Percentiles rank a stretch among this genome's conserved stretches.
phyloP scores from a whole-genome alignment of 2,888 invertebrate genomes.

The Eumerus sabulonum region DNA sequence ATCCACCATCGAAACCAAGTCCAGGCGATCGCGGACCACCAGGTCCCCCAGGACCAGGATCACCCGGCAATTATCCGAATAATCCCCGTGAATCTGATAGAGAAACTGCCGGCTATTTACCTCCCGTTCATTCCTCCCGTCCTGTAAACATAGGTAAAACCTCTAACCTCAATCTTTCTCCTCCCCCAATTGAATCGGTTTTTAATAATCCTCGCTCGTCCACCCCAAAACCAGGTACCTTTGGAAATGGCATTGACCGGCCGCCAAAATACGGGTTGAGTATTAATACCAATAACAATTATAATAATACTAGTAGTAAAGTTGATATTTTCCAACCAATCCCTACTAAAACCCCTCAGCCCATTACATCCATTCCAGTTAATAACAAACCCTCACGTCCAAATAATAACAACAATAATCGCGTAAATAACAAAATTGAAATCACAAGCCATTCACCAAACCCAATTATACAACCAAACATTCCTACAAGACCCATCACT shows the following conservation, averaged over 20 bases:
- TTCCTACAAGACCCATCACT: no score
- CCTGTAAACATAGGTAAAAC: slow-evolving; percentile 66
- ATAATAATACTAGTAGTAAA: slow-evolving; percentile 63
- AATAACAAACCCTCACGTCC: slow-evolving; percentile 29
- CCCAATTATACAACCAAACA: not conserved
- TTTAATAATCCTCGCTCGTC: slow-evolving; percentile 70
- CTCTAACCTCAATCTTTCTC: slow-evolving; percentile 65
- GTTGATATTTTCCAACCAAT: slow-evolving; percentile 23
- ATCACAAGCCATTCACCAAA: slow-evolving; percentile 55
- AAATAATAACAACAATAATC: slow-evolving; percentile 49
- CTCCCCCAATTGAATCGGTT: slow-evolving; percentile 70
- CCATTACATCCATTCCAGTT: slow-evolving; percentile 43
- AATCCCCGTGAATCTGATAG: slow-evolving; percentile 75
- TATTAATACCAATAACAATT: slow-evolving; percentile 70
- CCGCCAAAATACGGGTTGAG: slow-evolving; percentile 72
- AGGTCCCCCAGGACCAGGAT: slow-evolving; percentile 72
- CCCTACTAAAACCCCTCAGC: slow-evolving; percentile 28
- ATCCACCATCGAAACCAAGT: slow-evolving; percentile 78
- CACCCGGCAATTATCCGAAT: slow-evolving; percentile 59
- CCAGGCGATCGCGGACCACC: slow-evolving; percentile 74
- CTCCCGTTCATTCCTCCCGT: slow-evolving; percentile 69
- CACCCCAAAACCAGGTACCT: slow-evolving; percentile 71
- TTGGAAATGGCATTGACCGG: slow-evolving; percentile 64
- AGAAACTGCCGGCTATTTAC: slow-evolving; percentile 76
- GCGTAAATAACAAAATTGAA: slow-evolving; percentile 47